These are phyloP conservation scores for human (Homo sapiens) DNA, from an alignment of 2,113 vertebrate genomes.

Conservation along the genomic window GRCh38 chr11:17776501-17777000, in stretches of 20 bases:
- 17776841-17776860: not conserved
- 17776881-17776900: not conserved
- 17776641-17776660: not conserved
- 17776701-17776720: not conserved
- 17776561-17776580: conserved; percentile 82
- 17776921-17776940: not conserved
- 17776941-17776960: not conserved
- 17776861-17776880: not conserved
- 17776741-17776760: not conserved
- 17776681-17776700: not conserved
- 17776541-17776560: conserved; percentile 70
- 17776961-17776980: not conserved
- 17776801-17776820: not conserved
- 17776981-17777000: not conserved
- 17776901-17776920: not conserved
- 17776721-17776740: not conserved
- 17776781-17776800: not conserved
- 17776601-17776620: conserved; percentile 77
- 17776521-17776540: conserved; percentile 82
- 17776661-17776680: not conserved
- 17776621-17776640: conserved; percentile 66
- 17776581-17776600: conserved; percentile 74
- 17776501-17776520: conserved; percentile 77
- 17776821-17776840: not conserved
- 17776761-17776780: not conserved